Base-by-base conservation (phyloP, 2,113 vertebrate species). In the Myxocyprinus asiaticus region DNA sequence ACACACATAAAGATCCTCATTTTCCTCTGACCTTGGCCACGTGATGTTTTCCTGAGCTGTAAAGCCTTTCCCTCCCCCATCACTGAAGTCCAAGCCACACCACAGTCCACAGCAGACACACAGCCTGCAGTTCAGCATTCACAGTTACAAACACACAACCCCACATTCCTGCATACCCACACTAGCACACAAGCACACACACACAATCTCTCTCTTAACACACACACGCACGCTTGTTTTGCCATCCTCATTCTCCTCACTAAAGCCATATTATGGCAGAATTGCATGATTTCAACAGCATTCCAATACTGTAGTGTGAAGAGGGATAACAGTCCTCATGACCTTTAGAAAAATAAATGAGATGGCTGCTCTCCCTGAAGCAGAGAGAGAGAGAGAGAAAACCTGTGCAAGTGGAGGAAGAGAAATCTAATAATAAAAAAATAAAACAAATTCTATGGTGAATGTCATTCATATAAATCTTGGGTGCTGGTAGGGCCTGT, bases 341-440 rank as follows among this genome's bases (percentile, higher is more conserved):
- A 84, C 79, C 82, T 81, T 84, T 84, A 65, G 50, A 51, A 78
- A 81, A 81, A 74, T 67, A 81, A 62, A 77, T 33, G 11, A 81
- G 70, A 55, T 14, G 58, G 74, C 51, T 45, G 50, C 63, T 73
- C 56, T 62, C 67, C 61, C 6, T 68, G 58, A 64, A 48, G 58
- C 8, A 51, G 43, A 15, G 47, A 33, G 12, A 61, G 47, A 33
- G 12, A 61, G 56, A n/a, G 22, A 14, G 48, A 58, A 44, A 65
- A 15, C 62, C 17, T 58, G 7, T 62, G 12, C 22, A 8, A 44
- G 43, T 17, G 63, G 65, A 71, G 79, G 44, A 74, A 4, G 64
- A 9, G 50, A 61, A 73, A 10, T n/a, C 11, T 44, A n/a, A 64
- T 67, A 33, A 33, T 1, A 33, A 33, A 33, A 47, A 10, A 66